Percentiles rank a stretch among this genome's conserved stretches.
Evolutionary conservation across 2,797 vertebrate species (phyloP).

Genomic region (Xiphophorus birchmanni): DNA sequence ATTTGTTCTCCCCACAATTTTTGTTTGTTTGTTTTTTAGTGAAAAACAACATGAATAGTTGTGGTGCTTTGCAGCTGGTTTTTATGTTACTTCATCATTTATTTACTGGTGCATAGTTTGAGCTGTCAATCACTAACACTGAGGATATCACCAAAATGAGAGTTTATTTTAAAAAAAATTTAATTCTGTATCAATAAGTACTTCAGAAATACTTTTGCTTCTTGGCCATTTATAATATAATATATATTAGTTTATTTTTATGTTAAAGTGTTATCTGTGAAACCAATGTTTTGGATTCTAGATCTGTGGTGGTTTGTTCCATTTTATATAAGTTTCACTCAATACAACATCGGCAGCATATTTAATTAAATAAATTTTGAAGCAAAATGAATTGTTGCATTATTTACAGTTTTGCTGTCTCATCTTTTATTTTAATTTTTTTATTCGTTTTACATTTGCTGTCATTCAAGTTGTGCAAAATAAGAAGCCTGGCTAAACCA

Average conservation of each 20-base stretch:
- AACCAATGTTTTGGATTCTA: not conserved
- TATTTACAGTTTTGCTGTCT: not conserved
- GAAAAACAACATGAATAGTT: not conserved
- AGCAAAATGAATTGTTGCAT: not conserved
- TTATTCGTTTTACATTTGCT: not conserved
- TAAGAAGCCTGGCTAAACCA: not conserved
- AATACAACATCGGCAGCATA: not conserved
- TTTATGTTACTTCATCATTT: not conserved
- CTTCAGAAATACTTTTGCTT: not conserved
- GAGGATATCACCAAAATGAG: not conserved
- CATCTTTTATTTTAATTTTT: not conserved
- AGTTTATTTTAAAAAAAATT: not conserved
- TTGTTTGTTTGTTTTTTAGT: not conserved
- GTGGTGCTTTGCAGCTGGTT: not conserved
- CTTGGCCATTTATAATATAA: not conserved
- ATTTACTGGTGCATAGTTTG: not conserved
- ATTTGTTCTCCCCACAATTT: not conserved
- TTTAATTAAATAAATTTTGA: not conserved
- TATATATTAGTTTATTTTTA: not conserved
- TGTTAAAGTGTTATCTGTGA: not conserved
- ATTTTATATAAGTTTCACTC: not conserved
- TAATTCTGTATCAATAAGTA: not conserved
- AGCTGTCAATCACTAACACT: not conserved
- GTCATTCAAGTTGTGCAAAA: not conserved
- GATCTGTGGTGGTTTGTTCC: not conserved